These are phyloP conservation scores for Sarcophaga bullata DNA, from an alignment of 1,140 invertebrate genomes.

Conservation along the genomic window DNA sequence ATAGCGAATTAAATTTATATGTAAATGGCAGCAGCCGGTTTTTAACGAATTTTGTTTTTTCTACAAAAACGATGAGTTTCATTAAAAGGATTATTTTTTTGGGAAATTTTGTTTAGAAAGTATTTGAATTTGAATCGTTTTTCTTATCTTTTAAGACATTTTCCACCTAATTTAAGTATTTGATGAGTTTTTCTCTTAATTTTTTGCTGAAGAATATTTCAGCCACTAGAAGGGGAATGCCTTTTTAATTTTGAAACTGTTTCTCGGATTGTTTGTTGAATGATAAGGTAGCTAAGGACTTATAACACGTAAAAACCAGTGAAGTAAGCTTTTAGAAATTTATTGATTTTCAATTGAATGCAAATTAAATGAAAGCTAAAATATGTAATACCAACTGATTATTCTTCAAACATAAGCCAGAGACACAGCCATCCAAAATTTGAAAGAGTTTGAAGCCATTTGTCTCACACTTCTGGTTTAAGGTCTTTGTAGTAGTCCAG, in stretches of 20 bases:
- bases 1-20: slow-evolving; percentile 36
- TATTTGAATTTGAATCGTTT: neutral
- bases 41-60: neutral
- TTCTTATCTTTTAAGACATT: slow-evolving; percentile 10
- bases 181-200: slow-evolving; percentile 7
- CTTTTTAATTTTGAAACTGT: neutral
- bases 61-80: slow-evolving; percentile 12
- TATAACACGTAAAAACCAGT: too few species aligned
- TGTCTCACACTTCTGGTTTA: too few species aligned
- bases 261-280: neutral
- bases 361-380: too few species aligned
- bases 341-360: too few species aligned
- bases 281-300: neutral
- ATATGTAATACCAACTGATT: too few species aligned
- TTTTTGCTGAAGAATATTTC: neutral
- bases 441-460: too few species aligned
- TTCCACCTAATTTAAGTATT: slow-evolving; percentile 39
- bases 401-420: too few species aligned
- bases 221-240: neutral
- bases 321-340: too few species aligned
- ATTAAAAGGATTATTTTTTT: slow-evolving; percentile 38
- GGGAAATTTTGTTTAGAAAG: neutral
- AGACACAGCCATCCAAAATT: too few species aligned
- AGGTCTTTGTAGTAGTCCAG: too few species aligned
- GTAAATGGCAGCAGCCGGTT: slow-evolving; percentile 29